phyloP scores from a whole-genome alignment of 2,888 invertebrate species.

The Microchrysa polita region DNA sequence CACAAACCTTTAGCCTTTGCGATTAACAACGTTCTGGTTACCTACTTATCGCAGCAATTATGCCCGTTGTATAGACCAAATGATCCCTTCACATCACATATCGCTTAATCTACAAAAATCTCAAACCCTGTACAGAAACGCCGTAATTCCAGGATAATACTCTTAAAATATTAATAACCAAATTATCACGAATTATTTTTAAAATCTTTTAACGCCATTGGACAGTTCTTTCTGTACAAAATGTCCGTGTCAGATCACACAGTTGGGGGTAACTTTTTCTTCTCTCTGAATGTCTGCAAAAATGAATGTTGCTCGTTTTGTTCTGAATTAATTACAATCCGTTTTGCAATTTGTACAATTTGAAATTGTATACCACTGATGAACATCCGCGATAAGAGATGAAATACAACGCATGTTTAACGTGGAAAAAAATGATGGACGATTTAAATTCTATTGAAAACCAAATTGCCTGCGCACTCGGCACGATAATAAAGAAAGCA shows the following conservation, averaged over 20 bases:
- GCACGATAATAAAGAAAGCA: no score
- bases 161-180: constrained; percentile 35
- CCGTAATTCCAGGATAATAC: constrained; percentile 28
- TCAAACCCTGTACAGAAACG: not conserved
- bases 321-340: constrained; percentile 13
- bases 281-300: no score
- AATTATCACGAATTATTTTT: constrained; percentile 43
- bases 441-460: not conserved
- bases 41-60: no score
- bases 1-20: no score
- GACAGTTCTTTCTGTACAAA: constrained; percentile 33
- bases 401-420: not conserved
- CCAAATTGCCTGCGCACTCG: not conserved
- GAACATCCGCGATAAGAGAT: constrained; percentile 10
- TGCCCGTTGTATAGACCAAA: no score
- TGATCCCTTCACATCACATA: no score
- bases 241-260: constrained; percentile 31
- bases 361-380: constrained; percentile 27
- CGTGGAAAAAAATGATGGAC: no score
- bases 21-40: no score
- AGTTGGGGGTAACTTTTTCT: constrained; percentile 33
- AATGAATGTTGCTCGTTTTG: not conserved
- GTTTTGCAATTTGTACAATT: constrained; percentile 19
- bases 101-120: not conserved
- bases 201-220: constrained; percentile 1